Percentiles rank a stretch among this genome's conserved stretches.
Conservation (phyloP, 2,797 vertebrate genomes). For the Paguma larvata region DNA sequence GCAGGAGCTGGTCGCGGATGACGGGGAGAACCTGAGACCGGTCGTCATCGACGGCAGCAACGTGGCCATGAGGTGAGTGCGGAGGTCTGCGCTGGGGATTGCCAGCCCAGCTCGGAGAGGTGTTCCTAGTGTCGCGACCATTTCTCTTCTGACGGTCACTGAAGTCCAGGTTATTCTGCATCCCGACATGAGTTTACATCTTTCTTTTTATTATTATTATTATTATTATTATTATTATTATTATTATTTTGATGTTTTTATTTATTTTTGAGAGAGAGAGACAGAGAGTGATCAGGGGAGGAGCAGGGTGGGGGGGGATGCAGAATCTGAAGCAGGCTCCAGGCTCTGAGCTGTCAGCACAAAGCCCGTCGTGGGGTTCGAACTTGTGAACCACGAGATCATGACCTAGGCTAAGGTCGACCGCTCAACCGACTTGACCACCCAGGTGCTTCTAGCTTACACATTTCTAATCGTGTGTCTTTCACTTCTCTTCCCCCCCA, state of each 20-base stretch:
- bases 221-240: no score
- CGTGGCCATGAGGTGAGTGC: slow-evolving; percentile 97
- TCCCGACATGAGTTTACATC: neutral
- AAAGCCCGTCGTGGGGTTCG: no score
- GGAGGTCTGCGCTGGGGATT: neutral
- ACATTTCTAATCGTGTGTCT: neutral
- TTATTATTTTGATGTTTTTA: no score
- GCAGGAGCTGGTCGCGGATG: slow-evolving; percentile 90
- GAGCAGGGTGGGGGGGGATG: no score
- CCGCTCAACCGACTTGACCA: no score
- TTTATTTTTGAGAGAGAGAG: no score
- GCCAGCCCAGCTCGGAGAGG: neutral
- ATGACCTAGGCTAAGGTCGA: no score
- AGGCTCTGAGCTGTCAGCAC: no score
- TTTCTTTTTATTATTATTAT: neutral
- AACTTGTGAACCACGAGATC: no score
- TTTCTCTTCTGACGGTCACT: neutral
- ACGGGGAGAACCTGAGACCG: slow-evolving; percentile 96
- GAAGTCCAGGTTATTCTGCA: neutral
- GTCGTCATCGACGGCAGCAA: slow-evolving; percentile 98
- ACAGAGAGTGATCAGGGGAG: no score
- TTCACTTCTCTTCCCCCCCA: neutral
- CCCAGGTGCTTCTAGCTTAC: neutral
- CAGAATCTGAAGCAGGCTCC: no score
- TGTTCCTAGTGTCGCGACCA: neutral